A percentile compares a stretch with the other conserved stretches of the same genome.
phyloP scores from a whole-genome alignment of 2,113 vertebrate species.

The Tauraco erythrolophus region DNA sequence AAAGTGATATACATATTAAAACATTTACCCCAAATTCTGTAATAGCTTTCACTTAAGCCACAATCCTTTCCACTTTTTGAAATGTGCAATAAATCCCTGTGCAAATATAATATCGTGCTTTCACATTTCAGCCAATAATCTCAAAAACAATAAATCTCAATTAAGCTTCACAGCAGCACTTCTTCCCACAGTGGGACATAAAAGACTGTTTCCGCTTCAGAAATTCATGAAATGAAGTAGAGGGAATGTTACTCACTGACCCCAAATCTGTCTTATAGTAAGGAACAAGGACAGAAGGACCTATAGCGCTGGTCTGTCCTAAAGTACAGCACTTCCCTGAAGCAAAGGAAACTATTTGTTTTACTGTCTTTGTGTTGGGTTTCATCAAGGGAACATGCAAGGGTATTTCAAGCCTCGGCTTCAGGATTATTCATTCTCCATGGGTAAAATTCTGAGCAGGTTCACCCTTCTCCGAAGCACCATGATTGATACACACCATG shows the following conservation, averaged over 20 bases:
- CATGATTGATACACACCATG: not conserved
- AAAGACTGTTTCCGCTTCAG: not conserved
- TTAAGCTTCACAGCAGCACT: not conserved
- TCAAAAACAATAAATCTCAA: constrained; percentile 7
- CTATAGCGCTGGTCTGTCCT: not conserved
- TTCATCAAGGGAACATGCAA: not conserved
- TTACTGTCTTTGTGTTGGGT: not conserved
- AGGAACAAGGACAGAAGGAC: not conserved
- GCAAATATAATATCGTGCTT: not conserved
- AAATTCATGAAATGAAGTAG: not conserved
- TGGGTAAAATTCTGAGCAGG: not conserved
- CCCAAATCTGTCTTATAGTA: not conserved
- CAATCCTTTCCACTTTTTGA: not conserved
- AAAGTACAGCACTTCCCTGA: not conserved
- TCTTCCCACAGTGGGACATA: not conserved
- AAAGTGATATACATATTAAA: not conserved
- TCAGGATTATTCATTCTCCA: not conserved
- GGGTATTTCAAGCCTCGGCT: not conserved
- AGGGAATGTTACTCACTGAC: not conserved
- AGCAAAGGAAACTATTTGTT: not conserved
- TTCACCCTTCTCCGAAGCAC: not conserved
- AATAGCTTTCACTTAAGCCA: not conserved
- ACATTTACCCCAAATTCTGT: not conserved
- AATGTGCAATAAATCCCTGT: not conserved
- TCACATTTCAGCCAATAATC: not conserved